Evolutionary conservation across 2,888 invertebrate genomes (phyloP).

Genomic region (Lasioglossum lativentre): DNA sequence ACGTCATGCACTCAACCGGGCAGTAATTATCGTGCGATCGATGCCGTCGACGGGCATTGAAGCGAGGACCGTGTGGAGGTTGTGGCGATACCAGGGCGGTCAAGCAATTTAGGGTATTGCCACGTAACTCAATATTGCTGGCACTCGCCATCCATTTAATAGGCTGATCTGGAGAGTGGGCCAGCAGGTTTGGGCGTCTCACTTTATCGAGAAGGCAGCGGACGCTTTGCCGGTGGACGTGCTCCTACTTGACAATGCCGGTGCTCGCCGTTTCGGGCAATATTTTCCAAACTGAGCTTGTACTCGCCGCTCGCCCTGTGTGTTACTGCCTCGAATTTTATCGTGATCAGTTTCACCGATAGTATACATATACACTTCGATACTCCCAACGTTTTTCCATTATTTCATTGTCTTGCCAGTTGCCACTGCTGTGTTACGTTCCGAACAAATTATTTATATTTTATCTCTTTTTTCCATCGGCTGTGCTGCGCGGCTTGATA

Average conservation of each 20-base stretch:
- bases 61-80: constrained; percentile 57
- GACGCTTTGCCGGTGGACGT: constrained; percentile 44
- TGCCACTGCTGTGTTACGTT: background rate
- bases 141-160: constrained; percentile 77
- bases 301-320: background rate
- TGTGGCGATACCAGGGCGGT: constrained; percentile 54
- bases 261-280: constrained; percentile 18
- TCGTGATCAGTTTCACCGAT: background rate
- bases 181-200: constrained; percentile 50
- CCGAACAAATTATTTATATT: too few relatives aligned
- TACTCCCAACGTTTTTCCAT: background rate
- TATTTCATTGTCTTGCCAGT: background rate
- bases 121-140: constrained; percentile 78
- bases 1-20: constrained; percentile 40
- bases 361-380: background rate
- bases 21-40: constrained; percentile 69
- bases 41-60: constrained; percentile 47
- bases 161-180: constrained; percentile 66
- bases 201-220: constrained; percentile 37
- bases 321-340: background rate
- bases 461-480: too few relatives aligned
- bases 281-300: background rate
- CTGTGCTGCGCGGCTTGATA: too few relatives aligned
- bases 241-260: constrained; percentile 42
- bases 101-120: constrained; percentile 77